These are phyloP conservation scores for Riparia riparia DNA, from an alignment of 2,113 vertebrate genomes.

Conservation along the genomic window DNA sequence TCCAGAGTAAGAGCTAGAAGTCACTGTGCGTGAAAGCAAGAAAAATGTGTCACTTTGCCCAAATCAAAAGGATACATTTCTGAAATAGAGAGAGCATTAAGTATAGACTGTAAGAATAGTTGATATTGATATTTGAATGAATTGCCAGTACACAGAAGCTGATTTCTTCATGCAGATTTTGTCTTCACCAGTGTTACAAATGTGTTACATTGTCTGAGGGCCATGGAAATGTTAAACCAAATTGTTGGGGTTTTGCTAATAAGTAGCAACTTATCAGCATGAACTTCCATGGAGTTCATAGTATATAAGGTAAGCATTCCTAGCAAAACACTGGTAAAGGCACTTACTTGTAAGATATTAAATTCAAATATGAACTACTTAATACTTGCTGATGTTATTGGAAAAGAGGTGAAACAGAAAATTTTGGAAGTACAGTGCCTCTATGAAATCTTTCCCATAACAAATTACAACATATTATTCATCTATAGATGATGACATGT, in stretches of 20 bases:
- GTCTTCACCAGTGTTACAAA: neutral
- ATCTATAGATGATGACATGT: neutral
- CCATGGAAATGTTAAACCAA: neutral
- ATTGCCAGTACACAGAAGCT: neutral
- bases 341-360: neutral
- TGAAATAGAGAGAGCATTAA: neutral
- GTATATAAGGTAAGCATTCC: slow-evolving; percentile 26
- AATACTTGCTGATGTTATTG: slow-evolving; percentile 12
- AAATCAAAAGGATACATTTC: neutral
- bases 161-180: neutral
- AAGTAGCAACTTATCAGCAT: too few relatives aligned
- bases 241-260: neutral
- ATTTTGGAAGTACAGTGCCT: neutral
- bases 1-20: neutral
- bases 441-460: neutral
- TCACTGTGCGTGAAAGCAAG: neutral
- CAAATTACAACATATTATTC: neutral
- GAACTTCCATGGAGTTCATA: slow-evolving; percentile 44
- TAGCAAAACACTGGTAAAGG: neutral
- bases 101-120: neutral
- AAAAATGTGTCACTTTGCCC: neutral
- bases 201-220: neutral
- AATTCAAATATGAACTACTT: neutral
- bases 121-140: neutral
- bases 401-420: slow-evolving; percentile 10